These are phyloP conservation scores for Prietella phreatophila DNA, from an alignment of 2,113 vertebrate species.

Conservation along the genomic window DNA sequence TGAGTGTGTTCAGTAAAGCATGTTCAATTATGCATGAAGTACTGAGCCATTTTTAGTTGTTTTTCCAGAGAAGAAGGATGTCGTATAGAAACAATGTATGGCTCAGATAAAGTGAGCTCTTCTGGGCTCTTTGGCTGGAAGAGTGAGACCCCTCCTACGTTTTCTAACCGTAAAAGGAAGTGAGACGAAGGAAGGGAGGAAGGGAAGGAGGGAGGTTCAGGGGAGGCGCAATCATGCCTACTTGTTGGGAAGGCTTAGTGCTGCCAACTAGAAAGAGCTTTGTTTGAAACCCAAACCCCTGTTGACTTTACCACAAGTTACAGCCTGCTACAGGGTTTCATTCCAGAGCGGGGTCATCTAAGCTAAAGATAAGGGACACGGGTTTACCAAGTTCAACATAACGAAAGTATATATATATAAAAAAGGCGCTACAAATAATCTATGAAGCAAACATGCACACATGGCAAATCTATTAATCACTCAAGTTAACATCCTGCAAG, in stretches of 20 bases:
- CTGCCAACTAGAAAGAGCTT: constrained; percentile 57
- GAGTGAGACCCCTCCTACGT: constrained; percentile 33
- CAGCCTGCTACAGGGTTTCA: constrained; percentile 33
- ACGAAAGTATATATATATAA: not conserved
- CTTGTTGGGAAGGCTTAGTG: constrained; percentile 62
- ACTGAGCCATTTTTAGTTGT: not conserved
- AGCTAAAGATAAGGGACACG: constrained; percentile 33
- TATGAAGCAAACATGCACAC: not conserved
- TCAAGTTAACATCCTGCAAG: constrained; percentile 20
- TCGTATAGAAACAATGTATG: not conserved
- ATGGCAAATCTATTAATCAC: constrained; percentile 1
- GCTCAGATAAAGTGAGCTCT: constrained; percentile 33
- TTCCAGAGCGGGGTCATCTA: constrained; percentile 40
- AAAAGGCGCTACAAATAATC: constrained; percentile 4
- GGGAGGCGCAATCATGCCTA: constrained; percentile 57
- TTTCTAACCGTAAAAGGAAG: constrained; percentile 49
- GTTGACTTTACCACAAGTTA: constrained; percentile 62
- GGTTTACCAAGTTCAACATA: constrained; percentile 10
- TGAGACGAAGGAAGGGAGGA: constrained; percentile 41
- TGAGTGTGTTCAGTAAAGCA: not conserved
- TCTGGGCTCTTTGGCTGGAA: constrained; percentile 19
- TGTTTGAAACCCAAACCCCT: constrained; percentile 55
- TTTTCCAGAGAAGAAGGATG: not conserved
- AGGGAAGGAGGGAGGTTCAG: constrained; percentile 47
- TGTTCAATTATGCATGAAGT: not conserved